A percentile compares a stretch with the other conserved stretches of the same genome.
phyloP scores from a whole-genome alignment of 2,888 invertebrate species.

The Mythimna albipuncta region DNA sequence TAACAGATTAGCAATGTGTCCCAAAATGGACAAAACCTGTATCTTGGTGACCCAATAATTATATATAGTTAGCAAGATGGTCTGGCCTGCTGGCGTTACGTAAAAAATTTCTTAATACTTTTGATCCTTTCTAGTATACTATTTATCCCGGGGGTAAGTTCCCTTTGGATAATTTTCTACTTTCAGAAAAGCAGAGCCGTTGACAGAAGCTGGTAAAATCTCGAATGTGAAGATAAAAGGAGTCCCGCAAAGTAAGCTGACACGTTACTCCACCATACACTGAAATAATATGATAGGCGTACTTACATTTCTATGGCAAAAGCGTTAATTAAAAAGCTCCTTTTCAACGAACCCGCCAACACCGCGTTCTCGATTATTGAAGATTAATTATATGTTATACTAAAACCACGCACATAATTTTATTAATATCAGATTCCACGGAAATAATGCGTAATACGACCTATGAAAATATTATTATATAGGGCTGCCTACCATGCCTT shows the following conservation, averaged over 20 bases:
- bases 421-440: conserved; percentile 65
- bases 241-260: conserved; percentile 1
- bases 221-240: neutral
- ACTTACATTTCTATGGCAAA: conserved; percentile 16
- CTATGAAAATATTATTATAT: conserved; percentile 57
- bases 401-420: conserved; percentile 59
- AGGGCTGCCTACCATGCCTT: conserved; percentile 49
- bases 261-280: neutral
- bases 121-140: no score
- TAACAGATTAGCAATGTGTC: no score
- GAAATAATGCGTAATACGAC: conserved; percentile 62
- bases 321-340: conserved; percentile 48
- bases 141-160: no score
- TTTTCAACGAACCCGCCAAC: conserved; percentile 22
- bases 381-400: conserved; percentile 58
- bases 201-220: neutral
- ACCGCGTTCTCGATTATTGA: conserved; percentile 48
- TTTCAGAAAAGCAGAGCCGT: no score
- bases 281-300: conserved; percentile 17
- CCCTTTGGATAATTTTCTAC: no score
- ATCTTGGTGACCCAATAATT: no score
- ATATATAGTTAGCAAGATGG: no score
- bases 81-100: no score
- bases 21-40: no score
- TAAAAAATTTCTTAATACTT: no score